Base-by-base conservation (phyloP, 64 coral and sea anemone genomes). In the Stichodactyla mertensii region DNA sequence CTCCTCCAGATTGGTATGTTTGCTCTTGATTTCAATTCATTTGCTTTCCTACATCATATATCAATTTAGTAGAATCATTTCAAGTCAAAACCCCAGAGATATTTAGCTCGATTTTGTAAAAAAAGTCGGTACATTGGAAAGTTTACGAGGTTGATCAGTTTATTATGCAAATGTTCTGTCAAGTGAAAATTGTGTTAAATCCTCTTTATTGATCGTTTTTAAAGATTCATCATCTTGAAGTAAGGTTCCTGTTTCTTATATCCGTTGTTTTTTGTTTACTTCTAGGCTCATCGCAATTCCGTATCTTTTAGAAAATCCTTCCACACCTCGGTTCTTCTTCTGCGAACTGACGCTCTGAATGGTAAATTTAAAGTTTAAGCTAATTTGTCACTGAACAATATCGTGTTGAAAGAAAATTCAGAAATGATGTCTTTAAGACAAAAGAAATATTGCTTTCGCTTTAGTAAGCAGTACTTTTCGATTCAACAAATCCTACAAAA, bases 1-100 rank as follows among this genome's bases (percentile, higher is more conserved):
- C 31, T 52, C 78, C 78, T 53, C 1, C 51, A 81, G 53, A 81
- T 81, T 54, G 78, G 78, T 81, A 81, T 28, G 78, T 74, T 74
- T 74, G 69, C 22, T 31, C 6, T 13, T 26, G 2, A 36, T 27
- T 27, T 11, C 9, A 26, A 74, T 36, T 74, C 27, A 74, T 74
- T 74, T 11, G 69, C 24, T 28, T 0, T 27, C 4, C 24, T 74
- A 6, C 27, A 74, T 26, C 69, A 74, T 74, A 27, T 31, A 9
- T 14, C 10, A 74, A 23, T 27, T 31, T 5, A 74, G 26, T 11
- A 4, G n/a, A 31, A 27, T 0, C 8, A 31, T 4, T 74, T 36
- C 24, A n/a, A 6, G 69, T n/a, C 14, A 31, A 28, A 74, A 26
- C 13, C 13, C 12, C 7, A 5, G 27, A 26, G 69, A 11, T 26